Evolutionary conservation across 2,888 invertebrate genomes (phyloP).

Genomic region (Agrilus mali): DNA sequence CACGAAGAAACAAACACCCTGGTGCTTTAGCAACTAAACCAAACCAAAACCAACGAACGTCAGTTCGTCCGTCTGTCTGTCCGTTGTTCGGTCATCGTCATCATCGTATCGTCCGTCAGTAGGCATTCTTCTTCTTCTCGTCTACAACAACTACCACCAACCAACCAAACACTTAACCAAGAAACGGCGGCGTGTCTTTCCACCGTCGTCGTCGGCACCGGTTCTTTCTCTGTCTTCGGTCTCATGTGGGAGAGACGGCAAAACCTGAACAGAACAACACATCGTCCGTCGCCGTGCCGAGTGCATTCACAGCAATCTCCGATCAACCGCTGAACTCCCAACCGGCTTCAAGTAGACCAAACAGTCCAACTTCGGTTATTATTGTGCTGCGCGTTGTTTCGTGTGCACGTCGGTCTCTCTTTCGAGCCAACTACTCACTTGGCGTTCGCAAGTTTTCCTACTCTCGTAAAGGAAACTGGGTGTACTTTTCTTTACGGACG

Average conservation of each 20-base stretch:
- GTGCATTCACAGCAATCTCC: conserved; percentile 30
- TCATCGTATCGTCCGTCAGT: too few relatives aligned
- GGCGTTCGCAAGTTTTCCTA: too few relatives aligned
- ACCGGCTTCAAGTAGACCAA: conserved; percentile 11
- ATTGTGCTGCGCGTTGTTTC: conserved; percentile 16
- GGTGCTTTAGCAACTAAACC: too few relatives aligned
- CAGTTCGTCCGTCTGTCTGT: too few relatives aligned
- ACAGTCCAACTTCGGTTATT: conserved; percentile 17
- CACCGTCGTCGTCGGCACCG: conserved; percentile 3
- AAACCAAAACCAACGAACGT: too few relatives aligned
- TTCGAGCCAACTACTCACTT: background rate
- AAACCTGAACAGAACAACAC: conserved; percentile 15
- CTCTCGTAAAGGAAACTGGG: too few relatives aligned
- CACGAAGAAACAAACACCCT: too few relatives aligned
- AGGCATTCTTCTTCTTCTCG: background rate
- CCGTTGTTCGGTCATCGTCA: background rate
- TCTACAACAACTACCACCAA: background rate
- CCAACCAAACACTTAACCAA: background rate
- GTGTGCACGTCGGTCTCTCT: conserved; percentile 12
- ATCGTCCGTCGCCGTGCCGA: conserved; percentile 23
- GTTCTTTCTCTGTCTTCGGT: conserved; percentile 15
- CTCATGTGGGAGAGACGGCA: conserved; percentile 25
- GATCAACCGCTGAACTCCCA: conserved; percentile 18
- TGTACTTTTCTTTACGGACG: too few relatives aligned
- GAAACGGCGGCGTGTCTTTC: conserved; percentile 1